Conservation (phyloP, 2,113 vertebrate species). For the Cervus canadensis region DNA sequence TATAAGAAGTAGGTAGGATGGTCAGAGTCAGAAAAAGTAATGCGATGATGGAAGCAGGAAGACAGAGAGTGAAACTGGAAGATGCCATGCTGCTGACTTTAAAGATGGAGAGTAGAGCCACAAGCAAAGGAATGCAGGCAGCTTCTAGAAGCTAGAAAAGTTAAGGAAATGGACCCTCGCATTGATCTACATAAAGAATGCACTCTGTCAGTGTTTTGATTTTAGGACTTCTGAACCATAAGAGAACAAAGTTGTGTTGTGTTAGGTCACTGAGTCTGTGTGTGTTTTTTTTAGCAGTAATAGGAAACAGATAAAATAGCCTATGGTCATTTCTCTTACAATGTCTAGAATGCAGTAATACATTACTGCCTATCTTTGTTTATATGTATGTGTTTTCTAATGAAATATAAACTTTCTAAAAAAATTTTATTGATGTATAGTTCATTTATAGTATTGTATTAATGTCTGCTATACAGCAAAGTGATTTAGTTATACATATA, state of each 20-base stretch:
- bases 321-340: not conserved
- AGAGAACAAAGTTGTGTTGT: not conserved
- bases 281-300: not conserved
- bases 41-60: not conserved
- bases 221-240: not conserved
- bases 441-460: not conserved
- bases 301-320: not conserved
- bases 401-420: not conserved
- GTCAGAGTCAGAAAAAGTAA: not conserved
- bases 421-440: not conserved
- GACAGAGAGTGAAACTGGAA: not conserved
- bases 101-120: not conserved
- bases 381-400: not conserved
- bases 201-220: not conserved
- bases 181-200: not conserved
- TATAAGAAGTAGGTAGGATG: not conserved
- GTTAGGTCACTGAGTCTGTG: not conserved
- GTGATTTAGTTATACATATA: not conserved
- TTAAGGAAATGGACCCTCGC: not conserved
- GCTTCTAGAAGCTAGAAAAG: not conserved
- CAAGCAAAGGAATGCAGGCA: not conserved
- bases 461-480: not conserved
- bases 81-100: not conserved
- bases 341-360: not conserved
- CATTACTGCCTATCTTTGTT: not conserved